Conservation (phyloP, 2,113 vertebrate genomes). For the Salvelinus fontinalis region DNA sequence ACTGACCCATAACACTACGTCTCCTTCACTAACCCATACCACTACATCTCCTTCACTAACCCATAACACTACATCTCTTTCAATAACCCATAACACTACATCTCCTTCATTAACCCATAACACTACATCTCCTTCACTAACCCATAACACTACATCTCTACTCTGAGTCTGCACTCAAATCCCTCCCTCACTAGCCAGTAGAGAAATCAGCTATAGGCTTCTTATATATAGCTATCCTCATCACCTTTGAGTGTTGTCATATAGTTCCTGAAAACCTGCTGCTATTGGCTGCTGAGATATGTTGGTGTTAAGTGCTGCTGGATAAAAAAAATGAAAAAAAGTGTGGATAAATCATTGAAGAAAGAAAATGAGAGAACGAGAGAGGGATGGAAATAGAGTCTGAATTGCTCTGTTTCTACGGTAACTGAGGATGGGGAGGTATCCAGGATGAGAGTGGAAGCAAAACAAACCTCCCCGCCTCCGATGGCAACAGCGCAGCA, state of each 20-base stretch:
- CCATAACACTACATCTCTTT: too few relatives aligned
- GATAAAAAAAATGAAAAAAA: constrained; percentile 57
- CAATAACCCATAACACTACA: too few relatives aligned
- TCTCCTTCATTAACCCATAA: too few relatives aligned
- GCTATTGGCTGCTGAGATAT: constrained; percentile 60
- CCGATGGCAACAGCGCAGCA: constrained; percentile 81
- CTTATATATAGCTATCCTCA: constrained; percentile 42
- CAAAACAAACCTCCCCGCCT: constrained; percentile 77
- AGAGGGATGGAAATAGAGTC: constrained; percentile 80
- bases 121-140: too few relatives aligned
- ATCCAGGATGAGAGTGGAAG: constrained; percentile 75
- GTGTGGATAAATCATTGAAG: constrained; percentile 67
- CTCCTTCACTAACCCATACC: too few relatives aligned
- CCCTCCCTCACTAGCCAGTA: too few relatives aligned
- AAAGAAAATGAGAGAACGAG: constrained; percentile 42
- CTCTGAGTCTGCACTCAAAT: not conserved
- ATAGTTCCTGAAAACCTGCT: constrained; percentile 33
- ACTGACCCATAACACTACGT: too few relatives aligned
- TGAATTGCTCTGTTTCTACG: constrained; percentile 83
- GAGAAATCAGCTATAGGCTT: not conserved
- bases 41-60: too few relatives aligned
- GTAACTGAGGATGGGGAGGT: constrained; percentile 80
- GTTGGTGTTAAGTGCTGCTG: constrained; percentile 60
- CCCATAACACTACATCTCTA: not conserved
- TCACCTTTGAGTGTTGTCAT: constrained; percentile 55